A percentile compares a stretch with the other conserved stretches of the same genome.
These are phyloP conservation scores for Erynnis tages DNA, from an alignment of 2,888 invertebrate genomes.

Conservation along the genomic window DNA sequence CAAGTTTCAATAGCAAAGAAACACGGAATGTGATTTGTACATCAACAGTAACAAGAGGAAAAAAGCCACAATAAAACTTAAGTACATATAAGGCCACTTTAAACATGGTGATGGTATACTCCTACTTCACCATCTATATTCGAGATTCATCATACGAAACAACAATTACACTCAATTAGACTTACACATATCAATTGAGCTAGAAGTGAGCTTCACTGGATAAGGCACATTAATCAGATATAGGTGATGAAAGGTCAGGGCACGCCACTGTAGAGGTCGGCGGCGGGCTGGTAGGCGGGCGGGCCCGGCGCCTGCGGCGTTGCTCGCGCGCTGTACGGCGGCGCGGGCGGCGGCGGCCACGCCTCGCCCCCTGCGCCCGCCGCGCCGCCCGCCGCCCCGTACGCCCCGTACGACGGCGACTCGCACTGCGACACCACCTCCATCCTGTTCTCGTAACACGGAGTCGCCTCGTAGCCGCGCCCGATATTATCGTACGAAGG, in stretches of 20 bases:
- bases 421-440: conserved; percentile 54
- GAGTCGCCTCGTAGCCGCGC: conserved; percentile 48
- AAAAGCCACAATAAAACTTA: background rate
- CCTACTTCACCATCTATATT: too few relatives aligned
- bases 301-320: conserved; percentile 74
- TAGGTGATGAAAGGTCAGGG: conserved; percentile 9
- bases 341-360: conserved; percentile 65
- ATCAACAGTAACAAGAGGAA: conserved; percentile 1
- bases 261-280: conserved; percentile 55
- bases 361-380: conserved; percentile 43
- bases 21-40: conserved; percentile 24
- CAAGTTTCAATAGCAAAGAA: conserved; percentile 12
- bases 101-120: too few relatives aligned
- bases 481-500: conserved; percentile 53
- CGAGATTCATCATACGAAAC: conserved; percentile 8
- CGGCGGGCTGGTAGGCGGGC: conserved; percentile 65
- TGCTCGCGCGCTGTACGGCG: conserved; percentile 63
- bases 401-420: conserved; percentile 48
- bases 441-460: conserved; percentile 47
- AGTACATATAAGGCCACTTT: conserved; percentile 2
- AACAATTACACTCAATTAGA: background rate
- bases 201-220: conserved; percentile 44
- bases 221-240: conserved; percentile 39
- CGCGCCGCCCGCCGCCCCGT: conserved; percentile 35
- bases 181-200: conserved; percentile 27